phyloP scores from a whole-genome alignment of 2,113 vertebrate genomes.

The Platysternon megacephalum region DNA sequence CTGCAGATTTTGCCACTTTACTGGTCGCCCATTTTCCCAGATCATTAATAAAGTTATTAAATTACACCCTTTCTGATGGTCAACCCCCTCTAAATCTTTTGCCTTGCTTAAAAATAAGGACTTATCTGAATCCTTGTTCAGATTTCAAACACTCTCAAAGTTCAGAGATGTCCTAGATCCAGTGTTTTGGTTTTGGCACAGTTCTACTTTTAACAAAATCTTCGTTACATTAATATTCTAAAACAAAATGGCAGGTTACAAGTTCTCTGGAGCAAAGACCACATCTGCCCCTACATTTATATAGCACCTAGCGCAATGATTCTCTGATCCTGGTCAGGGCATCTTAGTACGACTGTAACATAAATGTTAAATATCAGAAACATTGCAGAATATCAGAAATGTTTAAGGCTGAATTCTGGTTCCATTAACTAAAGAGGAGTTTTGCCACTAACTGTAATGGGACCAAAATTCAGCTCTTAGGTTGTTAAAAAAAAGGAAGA shows the following conservation, averaged over 20 bases:
- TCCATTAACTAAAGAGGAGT: neutral
- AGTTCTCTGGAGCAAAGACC: neutral
- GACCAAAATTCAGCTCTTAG: neutral
- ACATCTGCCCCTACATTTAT: neutral
- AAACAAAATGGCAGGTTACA: neutral
- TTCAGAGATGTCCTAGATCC: conserved; percentile 21
- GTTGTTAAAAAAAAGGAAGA: neutral
- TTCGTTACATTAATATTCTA: neutral
- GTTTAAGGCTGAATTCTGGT: neutral
- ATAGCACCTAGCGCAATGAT: neutral
- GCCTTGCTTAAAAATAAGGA: neutral
- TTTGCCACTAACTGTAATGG: neutral
- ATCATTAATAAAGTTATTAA: conserved; percentile 39
- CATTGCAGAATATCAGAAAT: neutral
- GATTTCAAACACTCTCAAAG: conserved; percentile 43
- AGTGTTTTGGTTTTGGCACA: conserved; percentile 12
- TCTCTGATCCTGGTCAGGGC: neutral
- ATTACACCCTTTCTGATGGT: conserved; percentile 26
- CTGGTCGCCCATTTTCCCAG: conserved; percentile 54
- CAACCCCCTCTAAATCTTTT: neutral
- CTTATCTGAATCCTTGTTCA: neutral
- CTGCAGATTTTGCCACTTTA: conserved; percentile 63
- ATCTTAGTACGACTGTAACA: neutral
- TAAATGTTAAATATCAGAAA: neutral
- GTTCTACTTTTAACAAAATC: neutral